phyloP scores from a whole-genome alignment of 2,888 invertebrate species.

The Agrochola circellaris region DNA sequence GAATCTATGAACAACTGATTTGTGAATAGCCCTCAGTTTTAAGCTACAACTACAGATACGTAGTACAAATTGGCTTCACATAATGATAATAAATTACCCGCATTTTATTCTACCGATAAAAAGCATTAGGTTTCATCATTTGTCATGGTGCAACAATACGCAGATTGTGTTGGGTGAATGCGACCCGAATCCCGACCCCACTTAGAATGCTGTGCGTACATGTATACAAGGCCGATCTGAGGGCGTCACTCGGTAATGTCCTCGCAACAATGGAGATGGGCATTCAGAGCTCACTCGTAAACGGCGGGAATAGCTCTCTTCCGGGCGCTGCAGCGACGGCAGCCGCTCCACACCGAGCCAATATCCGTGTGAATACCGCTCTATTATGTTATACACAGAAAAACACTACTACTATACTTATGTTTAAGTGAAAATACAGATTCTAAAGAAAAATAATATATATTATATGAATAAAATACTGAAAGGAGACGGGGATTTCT shows the following conservation, averaged over 20 bases:
- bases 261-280: conserved; percentile 75
- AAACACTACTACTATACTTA: not conserved
- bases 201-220: conserved; percentile 48
- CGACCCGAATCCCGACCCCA: conserved; percentile 54
- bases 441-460: not conserved
- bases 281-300: conserved; percentile 76
- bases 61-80: conserved; percentile 10
- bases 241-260: conserved; percentile 71
- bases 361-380: conserved; percentile 56
- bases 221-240: conserved; percentile 63
- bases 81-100: conserved; percentile 47
- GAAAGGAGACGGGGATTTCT: no score
- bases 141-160: conserved; percentile 37
- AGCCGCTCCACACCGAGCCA: conserved; percentile 41
- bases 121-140: conserved; percentile 38
- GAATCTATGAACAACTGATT: not conserved
- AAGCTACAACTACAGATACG: conserved; percentile 10
- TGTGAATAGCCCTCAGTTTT: not conserved
- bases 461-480: no score
- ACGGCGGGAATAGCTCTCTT: conserved; percentile 80
- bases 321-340: conserved; percentile 70
- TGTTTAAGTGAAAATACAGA: not conserved
- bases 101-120: conserved; percentile 48
- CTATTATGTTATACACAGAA: conserved; percentile 47
- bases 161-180: conserved; percentile 32